Evolutionary conservation across 2,888 invertebrate genomes (phyloP), one percentile per base, ranked within the genome.

Genomic region (Ethmia dodecea): DNA sequence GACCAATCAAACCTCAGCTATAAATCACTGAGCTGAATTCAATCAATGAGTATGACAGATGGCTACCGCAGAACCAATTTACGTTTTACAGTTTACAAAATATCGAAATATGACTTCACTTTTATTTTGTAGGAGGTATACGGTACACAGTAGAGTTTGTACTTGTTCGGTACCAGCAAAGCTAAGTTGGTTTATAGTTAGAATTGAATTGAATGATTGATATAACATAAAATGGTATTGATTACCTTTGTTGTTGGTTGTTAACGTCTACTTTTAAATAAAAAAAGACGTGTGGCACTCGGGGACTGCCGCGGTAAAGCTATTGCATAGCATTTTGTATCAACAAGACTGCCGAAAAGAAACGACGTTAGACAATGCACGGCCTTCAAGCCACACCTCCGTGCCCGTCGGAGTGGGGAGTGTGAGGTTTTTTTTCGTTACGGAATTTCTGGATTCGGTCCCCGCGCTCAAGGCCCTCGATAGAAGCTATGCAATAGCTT

Each of bases 21-120:
- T 47, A 45, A 49, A 49, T 48, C 49, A 51, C 38, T 27, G 35
- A 36, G 36, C 33, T 39, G 43, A 44, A 51, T 55, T 51, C 49
- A 48, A 49, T 52, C 55, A 52, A 43, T 45, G 40, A 16, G 31
- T 37, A 37, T 49, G 51, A 52, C 52, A 48, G 48, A 51, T 49
- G 48, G 52, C 44, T 45, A 40, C 15, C 37, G 24, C 28, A 28
- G 15, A 16, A 10, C 44, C 38, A 37, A 15, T 24, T 18, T 35
- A 25, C 13, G 16, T 12, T 13, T 18, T 33, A 11, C 28, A 13
- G 9, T 13, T 5, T 20, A 6, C 12, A 5, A 18, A 30, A 5
- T 30, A 22, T n/a, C 13, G 12, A 14, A n/a, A n/a, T n/a, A n/a
- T n/a, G 28, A 35, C 33, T 30, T 12, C 33, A 24, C 4, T 5